These are phyloP conservation scores for Upupa epops DNA, from an alignment of 2,113 vertebrate genomes.

Conservation along the genomic window DNA sequence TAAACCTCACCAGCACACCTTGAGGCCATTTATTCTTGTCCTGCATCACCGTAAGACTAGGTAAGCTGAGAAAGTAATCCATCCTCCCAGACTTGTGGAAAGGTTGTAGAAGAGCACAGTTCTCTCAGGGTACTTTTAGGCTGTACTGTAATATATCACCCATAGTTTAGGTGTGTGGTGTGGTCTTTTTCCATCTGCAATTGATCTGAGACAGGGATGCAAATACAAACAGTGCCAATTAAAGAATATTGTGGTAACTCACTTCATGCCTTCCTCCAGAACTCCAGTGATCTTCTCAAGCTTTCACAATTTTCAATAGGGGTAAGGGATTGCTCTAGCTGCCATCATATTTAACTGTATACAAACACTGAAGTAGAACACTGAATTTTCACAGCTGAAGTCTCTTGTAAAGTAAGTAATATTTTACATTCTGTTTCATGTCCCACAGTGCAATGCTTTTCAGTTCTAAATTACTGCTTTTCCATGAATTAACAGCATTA, in stretches of 20 bases:
- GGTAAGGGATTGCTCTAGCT: not conserved
- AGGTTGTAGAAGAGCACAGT: not conserved
- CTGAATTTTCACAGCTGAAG: not conserved
- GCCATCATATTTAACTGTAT: not conserved
- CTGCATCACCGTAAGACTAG: too few relatives aligned
- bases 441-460: not conserved
- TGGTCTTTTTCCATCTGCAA: not conserved
- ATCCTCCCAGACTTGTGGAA: not conserved
- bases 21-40: too few relatives aligned
- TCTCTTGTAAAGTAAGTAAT: not conserved
- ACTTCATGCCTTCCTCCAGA: not conserved
- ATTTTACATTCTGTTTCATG: not conserved
- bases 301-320: not conserved
- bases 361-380: not conserved
- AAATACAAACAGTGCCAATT: not conserved
- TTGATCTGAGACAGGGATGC: not conserved
- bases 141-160: not conserved
- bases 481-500: not conserved
- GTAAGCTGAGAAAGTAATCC: not conserved
- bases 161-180: fast-evolving
- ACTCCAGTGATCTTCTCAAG: not conserved
- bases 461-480: not conserved
- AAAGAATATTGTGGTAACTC: not conserved
- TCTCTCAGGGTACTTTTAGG: not conserved
- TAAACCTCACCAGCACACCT: too few relatives aligned